Percentiles rank a stretch among this genome's conserved stretches.
These are phyloP conservation scores for Pararge aegeria DNA, from an alignment of 1,140 invertebrate genomes.

Conservation along the genomic window DNA sequence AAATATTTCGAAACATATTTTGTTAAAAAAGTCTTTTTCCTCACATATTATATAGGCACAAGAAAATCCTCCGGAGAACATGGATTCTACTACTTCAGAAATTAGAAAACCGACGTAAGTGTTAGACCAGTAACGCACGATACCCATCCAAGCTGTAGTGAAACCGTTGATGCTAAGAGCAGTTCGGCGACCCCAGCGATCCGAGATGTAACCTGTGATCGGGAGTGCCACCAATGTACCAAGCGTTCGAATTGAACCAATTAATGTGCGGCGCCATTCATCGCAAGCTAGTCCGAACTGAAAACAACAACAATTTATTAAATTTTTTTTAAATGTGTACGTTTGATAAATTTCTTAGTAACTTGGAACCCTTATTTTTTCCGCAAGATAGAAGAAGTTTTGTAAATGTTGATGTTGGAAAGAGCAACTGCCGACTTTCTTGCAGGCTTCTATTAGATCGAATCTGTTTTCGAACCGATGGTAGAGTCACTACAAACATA, in stretches of 20 bases:
- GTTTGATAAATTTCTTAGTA: too few relatives aligned
- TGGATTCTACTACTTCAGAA: slow-evolving; percentile 84
- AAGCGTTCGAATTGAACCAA: slow-evolving; percentile 37
- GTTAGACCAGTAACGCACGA: slow-evolving; percentile 82
- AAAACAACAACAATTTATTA: neutral
- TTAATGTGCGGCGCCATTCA: slow-evolving; percentile 36
- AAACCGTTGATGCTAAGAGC: slow-evolving; percentile 81
- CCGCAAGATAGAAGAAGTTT: too few relatives aligned
- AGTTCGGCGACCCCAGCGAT: slow-evolving; percentile 82
- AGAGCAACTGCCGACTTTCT: too few relatives aligned
- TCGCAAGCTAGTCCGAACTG: slow-evolving; percentile 40
- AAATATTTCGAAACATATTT: neutral
- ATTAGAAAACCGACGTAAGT: slow-evolving; percentile 82
- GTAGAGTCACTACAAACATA: too few relatives aligned
- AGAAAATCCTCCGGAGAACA: slow-evolving; percentile 70
- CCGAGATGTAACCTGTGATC: slow-evolving; percentile 84
- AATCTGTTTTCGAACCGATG: too few relatives aligned
- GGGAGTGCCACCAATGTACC: slow-evolving; percentile 79
- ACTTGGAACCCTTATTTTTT: too few relatives aligned
- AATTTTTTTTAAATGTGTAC: too few relatives aligned
- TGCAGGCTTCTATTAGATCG: too few relatives aligned
- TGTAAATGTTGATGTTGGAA: too few relatives aligned
- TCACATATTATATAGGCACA: slow-evolving; percentile 68
- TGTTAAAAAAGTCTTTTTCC: slow-evolving; percentile 10
- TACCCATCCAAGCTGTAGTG: slow-evolving; percentile 81